phyloP scores from a whole-genome alignment of 2,113 vertebrate genomes.

The Solenodon paradoxus region DNA sequence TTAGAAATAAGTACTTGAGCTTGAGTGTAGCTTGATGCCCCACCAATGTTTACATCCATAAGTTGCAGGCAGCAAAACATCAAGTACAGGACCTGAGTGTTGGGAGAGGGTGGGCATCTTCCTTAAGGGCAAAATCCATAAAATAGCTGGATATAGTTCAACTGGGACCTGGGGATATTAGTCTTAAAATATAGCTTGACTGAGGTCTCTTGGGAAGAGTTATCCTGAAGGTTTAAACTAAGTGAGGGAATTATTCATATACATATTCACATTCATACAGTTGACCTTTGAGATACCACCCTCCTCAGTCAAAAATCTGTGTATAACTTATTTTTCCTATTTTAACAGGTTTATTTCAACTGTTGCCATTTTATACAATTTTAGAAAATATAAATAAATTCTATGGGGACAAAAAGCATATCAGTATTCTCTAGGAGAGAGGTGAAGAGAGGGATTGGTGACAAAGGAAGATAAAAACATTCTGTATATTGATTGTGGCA shows the following conservation, averaged over 20 bases:
- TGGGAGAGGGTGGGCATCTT: background rate
- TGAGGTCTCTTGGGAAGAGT: background rate
- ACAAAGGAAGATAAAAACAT: background rate
- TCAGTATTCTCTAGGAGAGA: background rate
- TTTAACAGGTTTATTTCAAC: no score
- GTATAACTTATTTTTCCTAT: no score
- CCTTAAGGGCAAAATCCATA: background rate
- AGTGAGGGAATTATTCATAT: background rate
- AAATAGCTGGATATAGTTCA: background rate
- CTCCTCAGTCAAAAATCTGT: no score
- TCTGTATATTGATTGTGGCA: background rate
- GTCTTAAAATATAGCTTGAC: background rate
- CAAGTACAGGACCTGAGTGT: background rate
- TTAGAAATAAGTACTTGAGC: background rate
- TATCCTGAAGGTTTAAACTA: conserved; percentile 11
- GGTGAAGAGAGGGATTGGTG: background rate
- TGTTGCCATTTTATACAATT: background rate
- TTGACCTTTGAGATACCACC: no score
- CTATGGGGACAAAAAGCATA: background rate
- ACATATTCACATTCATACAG: no score
- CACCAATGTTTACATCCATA: no score
- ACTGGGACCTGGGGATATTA: background rate
- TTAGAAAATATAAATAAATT: background rate
- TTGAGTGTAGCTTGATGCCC: background rate
- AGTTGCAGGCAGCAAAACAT: background rate